phyloP scores from a whole-genome alignment of 2,888 invertebrate species.

The Halictus quadricinctus region DNA sequence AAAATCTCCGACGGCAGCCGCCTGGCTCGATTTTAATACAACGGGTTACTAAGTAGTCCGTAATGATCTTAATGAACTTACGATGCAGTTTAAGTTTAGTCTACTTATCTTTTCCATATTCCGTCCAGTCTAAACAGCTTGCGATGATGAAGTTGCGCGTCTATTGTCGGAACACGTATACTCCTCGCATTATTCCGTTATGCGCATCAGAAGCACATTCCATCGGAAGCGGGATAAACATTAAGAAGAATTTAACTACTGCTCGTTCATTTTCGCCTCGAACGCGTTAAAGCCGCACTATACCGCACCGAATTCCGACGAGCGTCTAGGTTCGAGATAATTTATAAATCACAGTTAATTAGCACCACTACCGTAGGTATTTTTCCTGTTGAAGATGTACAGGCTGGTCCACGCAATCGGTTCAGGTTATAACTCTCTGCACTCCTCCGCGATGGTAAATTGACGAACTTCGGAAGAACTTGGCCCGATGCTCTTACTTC shows the following conservation, averaged over 20 bases:
- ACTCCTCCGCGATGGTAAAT: background rate
- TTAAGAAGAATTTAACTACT: background rate
- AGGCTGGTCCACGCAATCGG: too few relatives aligned
- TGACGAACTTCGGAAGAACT: conserved; percentile 10
- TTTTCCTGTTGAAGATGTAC: too few relatives aligned
- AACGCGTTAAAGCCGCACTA: too few relatives aligned
- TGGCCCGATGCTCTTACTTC: background rate
- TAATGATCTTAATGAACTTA: conserved; percentile 2
- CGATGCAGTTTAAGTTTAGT: background rate
- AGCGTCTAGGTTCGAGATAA: too few relatives aligned
- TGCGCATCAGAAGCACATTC: background rate
- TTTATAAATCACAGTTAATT: too few relatives aligned
- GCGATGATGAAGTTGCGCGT: background rate
- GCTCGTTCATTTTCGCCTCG: background rate
- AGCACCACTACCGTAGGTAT: too few relatives aligned
- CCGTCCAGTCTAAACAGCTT: background rate
- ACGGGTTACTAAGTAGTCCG: background rate
- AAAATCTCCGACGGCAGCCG: background rate
- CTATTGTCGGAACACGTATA: background rate
- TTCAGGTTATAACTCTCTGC: background rate
- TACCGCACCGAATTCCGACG: too few relatives aligned
- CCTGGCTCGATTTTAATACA: background rate
- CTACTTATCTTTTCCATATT: background rate
- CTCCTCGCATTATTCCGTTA: background rate
- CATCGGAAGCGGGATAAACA: background rate